Conservation (phyloP, 1,140 invertebrate species). For the Bombyx mandarina region DNA sequence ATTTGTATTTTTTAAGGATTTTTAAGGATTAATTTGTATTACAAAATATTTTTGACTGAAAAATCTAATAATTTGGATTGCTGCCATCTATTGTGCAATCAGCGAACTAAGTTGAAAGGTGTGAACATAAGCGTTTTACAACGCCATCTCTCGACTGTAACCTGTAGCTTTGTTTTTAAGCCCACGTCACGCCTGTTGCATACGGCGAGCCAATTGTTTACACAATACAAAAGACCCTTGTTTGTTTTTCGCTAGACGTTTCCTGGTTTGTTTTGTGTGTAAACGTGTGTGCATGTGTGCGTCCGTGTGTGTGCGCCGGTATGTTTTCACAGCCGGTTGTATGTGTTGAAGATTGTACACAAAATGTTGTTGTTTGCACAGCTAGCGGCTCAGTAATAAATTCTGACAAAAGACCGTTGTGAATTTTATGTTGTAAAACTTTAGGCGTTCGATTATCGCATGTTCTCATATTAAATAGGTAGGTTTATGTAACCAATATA, state of each 20-base stretch:
- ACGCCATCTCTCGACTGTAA: slow-evolving; percentile 46
- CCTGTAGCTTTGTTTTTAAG: slow-evolving; percentile 42
- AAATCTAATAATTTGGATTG: slow-evolving; percentile 3
- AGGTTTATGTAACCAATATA: too few relatives aligned
- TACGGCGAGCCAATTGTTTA: slow-evolving; percentile 63
- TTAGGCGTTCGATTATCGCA: slow-evolving; percentile 1
- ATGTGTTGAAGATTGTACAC: slow-evolving; percentile 48
- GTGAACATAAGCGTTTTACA: slow-evolving; percentile 7
- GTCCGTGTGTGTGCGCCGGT: slow-evolving; percentile 12
- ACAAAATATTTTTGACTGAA: too few relatives aligned
- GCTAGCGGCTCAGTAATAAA: slow-evolving; percentile 53
- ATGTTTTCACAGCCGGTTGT: slow-evolving; percentile 59
- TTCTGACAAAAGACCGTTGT: slow-evolving; percentile 16
- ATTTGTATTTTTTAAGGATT: too few relatives aligned
- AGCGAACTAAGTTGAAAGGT: slow-evolving; percentile 16
- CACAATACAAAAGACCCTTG: slow-evolving; percentile 69
- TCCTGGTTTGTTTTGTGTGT: slow-evolving; percentile 70
- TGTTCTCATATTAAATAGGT: too few relatives aligned
- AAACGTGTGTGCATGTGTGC: slow-evolving; percentile 37
- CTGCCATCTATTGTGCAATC: slow-evolving; percentile 32
- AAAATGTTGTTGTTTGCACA: slow-evolving; percentile 60
- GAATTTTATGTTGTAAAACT: slow-evolving; percentile 16
- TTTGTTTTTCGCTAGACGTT: slow-evolving; percentile 71
- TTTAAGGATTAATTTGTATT: too few relatives aligned
- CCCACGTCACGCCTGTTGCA: slow-evolving; percentile 65